These are phyloP conservation scores for Zapornia atra DNA, from an alignment of 2,113 vertebrate species.

Conservation along the genomic window DNA sequence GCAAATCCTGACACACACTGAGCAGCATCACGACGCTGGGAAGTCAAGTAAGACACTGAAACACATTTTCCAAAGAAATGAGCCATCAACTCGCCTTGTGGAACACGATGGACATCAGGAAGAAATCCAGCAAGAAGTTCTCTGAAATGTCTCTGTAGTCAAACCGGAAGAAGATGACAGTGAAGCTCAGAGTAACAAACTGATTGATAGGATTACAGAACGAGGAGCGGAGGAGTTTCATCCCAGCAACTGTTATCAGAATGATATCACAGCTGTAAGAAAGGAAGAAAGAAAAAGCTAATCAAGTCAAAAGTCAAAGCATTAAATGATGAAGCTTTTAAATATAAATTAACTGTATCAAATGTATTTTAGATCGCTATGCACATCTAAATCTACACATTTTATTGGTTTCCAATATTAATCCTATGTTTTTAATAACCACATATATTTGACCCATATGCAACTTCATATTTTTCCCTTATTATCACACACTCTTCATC, in stretches of 20 bases:
- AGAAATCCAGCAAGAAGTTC: conserved; percentile 96
- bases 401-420: not conserved
- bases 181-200: conserved; percentile 90
- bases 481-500: not conserved
- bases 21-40: not conserved
- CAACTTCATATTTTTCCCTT: not conserved
- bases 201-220: conserved; percentile 95
- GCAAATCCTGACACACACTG: not conserved
- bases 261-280: conserved; percentile 90
- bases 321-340: not conserved
- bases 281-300: conserved; percentile 42
- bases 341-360: not conserved
- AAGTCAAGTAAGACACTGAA: not conserved
- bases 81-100: conserved; percentile 85
- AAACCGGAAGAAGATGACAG: conserved; percentile 93
- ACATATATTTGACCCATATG: not conserved
- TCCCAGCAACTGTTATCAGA: conserved; percentile 89
- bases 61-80: not conserved
- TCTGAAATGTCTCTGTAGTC: conserved; percentile 92
- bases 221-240: conserved; percentile 93
- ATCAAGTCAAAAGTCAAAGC: not conserved
- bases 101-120: conserved; percentile 93
- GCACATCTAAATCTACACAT: not conserved
- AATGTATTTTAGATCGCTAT: not conserved
- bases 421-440: not conserved